Base-by-base conservation (phyloP, 23 tunicate species). In the Trididemnum clinides region DNA sequence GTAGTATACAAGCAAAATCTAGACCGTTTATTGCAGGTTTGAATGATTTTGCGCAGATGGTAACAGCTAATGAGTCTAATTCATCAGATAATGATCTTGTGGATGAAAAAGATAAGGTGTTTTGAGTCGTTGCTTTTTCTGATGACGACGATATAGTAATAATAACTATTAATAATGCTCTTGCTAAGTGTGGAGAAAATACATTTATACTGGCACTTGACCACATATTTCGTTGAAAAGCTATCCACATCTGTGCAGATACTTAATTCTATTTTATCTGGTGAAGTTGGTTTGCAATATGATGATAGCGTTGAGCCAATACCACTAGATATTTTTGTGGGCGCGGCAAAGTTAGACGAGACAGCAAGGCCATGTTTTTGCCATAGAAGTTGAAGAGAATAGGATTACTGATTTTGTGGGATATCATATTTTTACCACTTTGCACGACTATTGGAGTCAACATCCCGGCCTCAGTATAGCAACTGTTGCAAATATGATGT, bases 381-480 rank as follows among this genome's bases (percentile, higher is more conserved):
- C 54, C 10, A 44, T 44, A 44, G 54, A 44, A 44, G 15, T 44
- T 10, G 54, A 15, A 44, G 10, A 7, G 10, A 44, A 7, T 44
- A 15, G 54, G 12, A 44, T 44, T 44, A 44, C 54, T 44, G 54
- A 10, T 44, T 44, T 44, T 63, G 23, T 63, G 23, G 28, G n/a
- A 63, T 63, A 63, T n/a, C 28, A 25, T 22, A 63, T 63, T 63
- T 18, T 63, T 63, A 10, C n/a, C 71, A 63, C 23, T 63, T 63
- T 63, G 71, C 71, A 22, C 71, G 28, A 63, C 71, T 63, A 63
- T 63, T 63, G 71, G 71, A 63, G 71, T 63, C 71, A 63, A 63
- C 21, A 63, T 63, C 71, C 23, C n/a, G 28, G 71, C 28, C 23
- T 63, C 7, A 25, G 71, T 12, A 63, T n/a, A 7, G 54, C 28